phyloP scores from a whole-genome alignment of 1,140 invertebrate species.

The Tribolium madens region DNA sequence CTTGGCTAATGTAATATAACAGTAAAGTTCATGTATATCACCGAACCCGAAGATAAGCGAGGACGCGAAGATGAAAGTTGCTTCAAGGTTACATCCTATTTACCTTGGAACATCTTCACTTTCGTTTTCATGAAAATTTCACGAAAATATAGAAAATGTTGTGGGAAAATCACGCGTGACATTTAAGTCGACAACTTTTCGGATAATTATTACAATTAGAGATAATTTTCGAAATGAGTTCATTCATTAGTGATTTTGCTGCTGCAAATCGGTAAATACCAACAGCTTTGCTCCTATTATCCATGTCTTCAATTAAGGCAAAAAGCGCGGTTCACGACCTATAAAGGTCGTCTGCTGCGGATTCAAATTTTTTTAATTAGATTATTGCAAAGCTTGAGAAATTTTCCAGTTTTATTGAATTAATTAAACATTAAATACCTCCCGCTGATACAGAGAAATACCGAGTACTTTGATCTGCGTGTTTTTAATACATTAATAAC shows the following conservation, averaged over 20 bases:
- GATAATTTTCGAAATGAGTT: neutral
- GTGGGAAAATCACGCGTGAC: neutral
- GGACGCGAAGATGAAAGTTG: slow-evolving; percentile 47
- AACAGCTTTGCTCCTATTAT: slow-evolving; percentile 23
- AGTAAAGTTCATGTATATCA: slow-evolving; percentile 29
- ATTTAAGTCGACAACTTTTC: slow-evolving; percentile 25
- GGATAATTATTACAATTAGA: slow-evolving; percentile 13
- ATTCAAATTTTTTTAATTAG: neutral
- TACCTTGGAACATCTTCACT: slow-evolving; percentile 54
- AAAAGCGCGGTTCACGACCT: slow-evolving; percentile 42
- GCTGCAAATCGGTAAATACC: neutral
- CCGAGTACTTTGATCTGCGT: too few relatives aligned
- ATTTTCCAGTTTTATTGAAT: too few relatives aligned
- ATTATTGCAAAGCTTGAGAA: neutral
- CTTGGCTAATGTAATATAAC: slow-evolving; percentile 30
- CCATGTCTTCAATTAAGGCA: slow-evolving; percentile 32
- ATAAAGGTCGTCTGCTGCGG: slow-evolving; percentile 38
- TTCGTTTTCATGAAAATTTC: slow-evolving; percentile 42
- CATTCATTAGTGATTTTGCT: neutral
- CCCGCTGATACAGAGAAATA: too few relatives aligned
- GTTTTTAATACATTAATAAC: too few relatives aligned
- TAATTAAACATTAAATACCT: too few relatives aligned
- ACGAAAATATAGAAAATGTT: too few relatives aligned
- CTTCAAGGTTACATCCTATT: slow-evolving; percentile 52
- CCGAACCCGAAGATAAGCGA: slow-evolving; percentile 33